Percentiles rank a stretch among this genome's conserved stretches.
Evolutionary conservation across 2,888 invertebrate species (phyloP).

Genomic region (Agonum fuliginosum): DNA sequence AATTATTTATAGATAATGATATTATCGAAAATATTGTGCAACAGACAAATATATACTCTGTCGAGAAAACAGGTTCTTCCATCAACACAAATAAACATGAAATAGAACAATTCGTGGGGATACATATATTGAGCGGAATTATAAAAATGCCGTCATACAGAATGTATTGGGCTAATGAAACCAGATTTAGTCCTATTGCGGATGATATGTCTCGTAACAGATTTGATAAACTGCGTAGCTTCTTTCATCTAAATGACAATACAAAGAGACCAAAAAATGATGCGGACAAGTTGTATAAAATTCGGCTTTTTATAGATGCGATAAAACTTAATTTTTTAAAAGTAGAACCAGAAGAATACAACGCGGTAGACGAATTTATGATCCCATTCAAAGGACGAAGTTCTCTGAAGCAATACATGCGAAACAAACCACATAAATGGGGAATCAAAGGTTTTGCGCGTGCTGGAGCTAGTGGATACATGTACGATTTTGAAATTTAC

Average conservation of each 20-base stretch:
- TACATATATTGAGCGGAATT: slow-evolving; percentile 62
- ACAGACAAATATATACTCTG: slow-evolving; percentile 63
- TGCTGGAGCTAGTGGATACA: slow-evolving; percentile 64
- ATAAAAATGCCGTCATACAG: slow-evolving; percentile 63
- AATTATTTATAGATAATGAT: slow-evolving; percentile 61
- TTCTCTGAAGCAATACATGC: slow-evolving; percentile 64
- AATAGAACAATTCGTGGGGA: slow-evolving; percentile 63
- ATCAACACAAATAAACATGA: slow-evolving; percentile 61
- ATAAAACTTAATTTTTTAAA: slow-evolving; percentile 61
- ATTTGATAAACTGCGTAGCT: slow-evolving; percentile 61
- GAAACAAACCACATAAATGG: slow-evolving; percentile 65
- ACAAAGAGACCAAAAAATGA: background rate
- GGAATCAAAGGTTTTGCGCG: slow-evolving; percentile 65
- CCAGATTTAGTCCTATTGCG: slow-evolving; percentile 62
- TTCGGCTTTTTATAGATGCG: slow-evolving; percentile 62
- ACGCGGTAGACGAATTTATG: slow-evolving; percentile 65
- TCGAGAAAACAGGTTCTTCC: slow-evolving; percentile 61
- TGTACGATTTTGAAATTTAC: slow-evolving; percentile 66
- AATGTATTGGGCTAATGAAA: slow-evolving; percentile 64
- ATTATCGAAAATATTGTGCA: slow-evolving; percentile 61
- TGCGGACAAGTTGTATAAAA: slow-evolving; percentile 64
- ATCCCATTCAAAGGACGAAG: slow-evolving; percentile 66
- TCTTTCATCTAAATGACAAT: background rate
- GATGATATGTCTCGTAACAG: slow-evolving; percentile 64
- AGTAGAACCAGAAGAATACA: slow-evolving; percentile 65